Percentiles rank a stretch among this genome's conserved stretches.
Conservation (phyloP, 2,797 vertebrate genomes). For the Helostoma temminkii region DNA sequence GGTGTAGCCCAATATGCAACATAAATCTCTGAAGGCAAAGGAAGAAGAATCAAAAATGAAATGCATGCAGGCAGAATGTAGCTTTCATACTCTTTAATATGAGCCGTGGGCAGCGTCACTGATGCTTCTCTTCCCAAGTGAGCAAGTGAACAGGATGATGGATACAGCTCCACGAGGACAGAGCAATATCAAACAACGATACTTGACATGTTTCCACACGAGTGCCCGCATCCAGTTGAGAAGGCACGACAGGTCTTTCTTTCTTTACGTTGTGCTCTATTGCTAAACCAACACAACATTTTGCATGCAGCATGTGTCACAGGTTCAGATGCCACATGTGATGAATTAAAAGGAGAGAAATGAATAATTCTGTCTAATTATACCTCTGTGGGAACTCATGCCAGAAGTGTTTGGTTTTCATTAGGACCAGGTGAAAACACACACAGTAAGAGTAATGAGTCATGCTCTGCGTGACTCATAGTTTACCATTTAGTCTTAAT, state of each 20-base stretch:
- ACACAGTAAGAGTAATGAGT: slow-evolving; percentile 49
- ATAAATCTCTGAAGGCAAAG: slow-evolving; percentile 57
- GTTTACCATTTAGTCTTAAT: slow-evolving; percentile 44
- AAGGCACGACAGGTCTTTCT: slow-evolving; percentile 37
- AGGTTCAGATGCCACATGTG: slow-evolving; percentile 29
- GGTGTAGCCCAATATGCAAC: slow-evolving; percentile 41
- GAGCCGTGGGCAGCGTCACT: slow-evolving; percentile 76
- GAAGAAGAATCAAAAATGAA: slow-evolving; percentile 69
- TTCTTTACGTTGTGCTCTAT: slow-evolving; percentile 33
- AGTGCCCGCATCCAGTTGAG: slow-evolving; percentile 54
- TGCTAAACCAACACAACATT: slow-evolving; percentile 4
- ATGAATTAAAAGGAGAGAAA: slow-evolving; percentile 38
- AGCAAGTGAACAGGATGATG: slow-evolving; percentile 72
- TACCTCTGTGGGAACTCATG: slow-evolving; percentile 4
- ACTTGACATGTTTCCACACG: slow-evolving; percentile 74
- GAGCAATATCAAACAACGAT: slow-evolving; percentile 51
- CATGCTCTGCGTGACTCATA: slow-evolving; percentile 59
- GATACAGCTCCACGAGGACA: slow-evolving; percentile 67
- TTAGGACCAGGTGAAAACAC: slow-evolving; percentile 59
- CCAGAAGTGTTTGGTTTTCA: slow-evolving; percentile 56
- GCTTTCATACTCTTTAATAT: slow-evolving; percentile 68
- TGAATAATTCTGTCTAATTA: slow-evolving; percentile 52
- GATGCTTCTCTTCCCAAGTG: slow-evolving; percentile 72
- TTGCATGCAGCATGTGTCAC: slow-evolving; percentile 31
- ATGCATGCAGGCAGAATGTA: slow-evolving; percentile 63